Percentiles rank a stretch among this genome's conserved stretches.
Conservation (phyloP, 1,140 invertebrate species). For the Diabrotica undecimpunctata region DNA sequence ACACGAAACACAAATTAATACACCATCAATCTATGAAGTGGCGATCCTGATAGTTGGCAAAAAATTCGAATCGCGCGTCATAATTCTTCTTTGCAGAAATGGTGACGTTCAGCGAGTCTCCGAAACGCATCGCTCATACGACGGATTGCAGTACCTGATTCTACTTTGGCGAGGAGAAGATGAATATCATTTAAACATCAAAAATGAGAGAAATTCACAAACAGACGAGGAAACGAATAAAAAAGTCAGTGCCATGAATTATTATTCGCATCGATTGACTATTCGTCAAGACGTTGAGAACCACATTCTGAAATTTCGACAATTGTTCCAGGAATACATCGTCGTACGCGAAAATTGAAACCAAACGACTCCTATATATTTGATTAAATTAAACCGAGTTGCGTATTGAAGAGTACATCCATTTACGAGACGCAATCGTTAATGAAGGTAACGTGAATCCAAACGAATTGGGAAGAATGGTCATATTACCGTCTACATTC, state of each 20-base stretch:
- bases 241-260: slow-evolving; percentile 43
- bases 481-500: too few species aligned
- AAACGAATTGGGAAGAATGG: too few species aligned
- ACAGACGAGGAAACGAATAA: slow-evolving; percentile 37
- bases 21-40: too few species aligned
- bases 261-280: slow-evolving; percentile 47
- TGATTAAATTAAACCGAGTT: too few species aligned
- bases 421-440: too few species aligned
- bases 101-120: slow-evolving; percentile 39
- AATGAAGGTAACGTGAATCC: too few species aligned
- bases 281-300: slow-evolving; percentile 39
- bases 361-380: too few species aligned
- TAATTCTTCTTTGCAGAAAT: slow-evolving; percentile 31
- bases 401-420: too few species aligned
- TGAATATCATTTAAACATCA: slow-evolving; percentile 38
- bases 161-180: slow-evolving; percentile 51
- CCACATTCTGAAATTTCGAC: slow-evolving; percentile 40
- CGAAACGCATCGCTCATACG: slow-evolving; percentile 33
- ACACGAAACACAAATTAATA: too few species aligned
- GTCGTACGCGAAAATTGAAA: too few species aligned
- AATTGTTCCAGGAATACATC: too few species aligned
- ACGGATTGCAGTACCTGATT: slow-evolving; percentile 52
- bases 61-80: slow-evolving; percentile 16
- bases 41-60: too few species aligned
- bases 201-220: slow-evolving; percentile 23